Evolutionary conservation across 35 echinoderm and acorn worm species (phyloP), one percentile per base, ranked within the genome.

Genomic region (Ophioderma brevispina): DNA sequence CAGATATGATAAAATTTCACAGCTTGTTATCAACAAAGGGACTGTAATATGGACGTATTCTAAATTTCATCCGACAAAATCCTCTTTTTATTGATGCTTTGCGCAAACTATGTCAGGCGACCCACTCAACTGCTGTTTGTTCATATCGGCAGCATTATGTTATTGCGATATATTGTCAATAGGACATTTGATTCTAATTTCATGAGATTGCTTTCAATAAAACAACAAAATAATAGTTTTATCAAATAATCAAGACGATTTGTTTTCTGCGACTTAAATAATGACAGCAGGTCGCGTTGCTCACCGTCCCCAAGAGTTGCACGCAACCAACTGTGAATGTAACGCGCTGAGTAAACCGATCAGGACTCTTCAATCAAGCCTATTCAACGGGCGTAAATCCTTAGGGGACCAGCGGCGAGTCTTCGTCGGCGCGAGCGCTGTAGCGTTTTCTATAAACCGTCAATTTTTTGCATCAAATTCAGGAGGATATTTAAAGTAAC

Each of bases 161-260:
- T 25, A 13, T 25, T 70, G 59, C 10, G 28, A 8, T 25, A 25
- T 15, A 25, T 15, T 70, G 28, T 25, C 59, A 70, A 18, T 3
- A 15, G 17, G 4, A 70, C n/a, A 25, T 25, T 70, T 70, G 4
- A 1, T 70, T 25, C 4, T 70, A 70, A 15, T 70, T 70, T 30
- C 2, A 15, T 15, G 23, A 70, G 28, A 70, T 70, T 70, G 23
- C 59, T 30, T 70, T 18, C 23, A 25, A 25, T 25, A 30, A 30
- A 70, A 18, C 59, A 70, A 25, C 59, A 25, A 70, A 30, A 30
- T 70, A 70, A 13, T 70, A 25, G 59, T 70, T 70, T 70, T 70
- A 70, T 70, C n/a, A 70, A 70, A 70, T 70, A 70, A 70, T 6
- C 59, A 70, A 70, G 59, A 70, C 23, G 59, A 70, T 70, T 70